phyloP scores from a whole-genome alignment of 2,797 vertebrate genomes.

The Zonotrichia albicollis region DNA sequence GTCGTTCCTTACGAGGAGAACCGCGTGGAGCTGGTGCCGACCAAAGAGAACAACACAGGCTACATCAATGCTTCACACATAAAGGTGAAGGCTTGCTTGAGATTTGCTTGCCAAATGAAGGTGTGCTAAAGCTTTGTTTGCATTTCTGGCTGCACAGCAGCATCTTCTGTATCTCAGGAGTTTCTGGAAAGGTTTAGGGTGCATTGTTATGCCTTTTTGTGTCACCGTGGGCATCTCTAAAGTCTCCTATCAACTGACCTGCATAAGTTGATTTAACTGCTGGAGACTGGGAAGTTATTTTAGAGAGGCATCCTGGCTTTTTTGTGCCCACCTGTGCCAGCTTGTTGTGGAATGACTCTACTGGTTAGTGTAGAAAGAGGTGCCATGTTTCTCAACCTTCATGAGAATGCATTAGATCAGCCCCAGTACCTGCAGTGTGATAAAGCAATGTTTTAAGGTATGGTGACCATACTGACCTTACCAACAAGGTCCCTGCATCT shows the following conservation, averaged over 20 bases:
- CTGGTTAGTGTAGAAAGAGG: not conserved
- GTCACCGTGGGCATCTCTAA: not conserved
- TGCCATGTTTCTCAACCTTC: not conserved
- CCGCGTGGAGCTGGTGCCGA: conserved; percentile 91
- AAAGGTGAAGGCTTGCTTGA: conserved; percentile 80
- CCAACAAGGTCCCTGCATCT: not conserved
- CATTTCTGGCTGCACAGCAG: not conserved
- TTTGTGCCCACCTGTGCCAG: not conserved
- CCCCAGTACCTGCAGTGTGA: not conserved
- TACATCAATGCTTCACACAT: conserved; percentile 97
- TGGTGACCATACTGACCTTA: not conserved
- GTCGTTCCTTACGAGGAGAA: conserved; percentile 95
- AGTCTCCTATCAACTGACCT: not conserved
- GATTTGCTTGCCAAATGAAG: not conserved
- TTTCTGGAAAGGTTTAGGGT: not conserved
- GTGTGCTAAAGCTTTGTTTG: not conserved
- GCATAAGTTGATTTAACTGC: not conserved
- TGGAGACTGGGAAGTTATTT: not conserved
- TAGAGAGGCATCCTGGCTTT: not conserved
- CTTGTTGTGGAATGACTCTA: not conserved
- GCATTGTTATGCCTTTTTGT: not conserved
- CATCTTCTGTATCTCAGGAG: not conserved
- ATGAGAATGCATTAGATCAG: not conserved
- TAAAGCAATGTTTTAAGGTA: not conserved
- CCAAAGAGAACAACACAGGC: conserved; percentile 96